These are phyloP conservation scores for Amazona finschi DNA, from an alignment of 2,797 vertebrate species.

Conservation along the genomic window DNA sequence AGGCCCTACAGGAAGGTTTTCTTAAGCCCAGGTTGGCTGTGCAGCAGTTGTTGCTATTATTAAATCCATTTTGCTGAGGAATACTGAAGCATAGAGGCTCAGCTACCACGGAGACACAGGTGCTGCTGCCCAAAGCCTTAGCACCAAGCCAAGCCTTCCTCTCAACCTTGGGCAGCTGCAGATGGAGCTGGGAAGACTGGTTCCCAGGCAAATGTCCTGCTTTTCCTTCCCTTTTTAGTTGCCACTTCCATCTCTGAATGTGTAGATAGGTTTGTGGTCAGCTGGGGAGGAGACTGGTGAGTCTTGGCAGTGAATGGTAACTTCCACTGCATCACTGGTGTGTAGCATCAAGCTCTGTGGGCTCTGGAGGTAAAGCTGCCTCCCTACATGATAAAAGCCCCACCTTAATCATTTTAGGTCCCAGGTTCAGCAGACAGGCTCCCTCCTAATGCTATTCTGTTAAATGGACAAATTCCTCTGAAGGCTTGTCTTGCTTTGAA, in stretches of 20 bases:
- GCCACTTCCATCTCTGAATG: neutral
- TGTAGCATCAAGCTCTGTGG: neutral
- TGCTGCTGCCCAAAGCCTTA: neutral
- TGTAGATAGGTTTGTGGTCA: neutral
- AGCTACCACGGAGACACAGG: neutral
- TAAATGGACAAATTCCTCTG: conserved; percentile 80
- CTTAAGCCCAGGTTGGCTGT: neutral
- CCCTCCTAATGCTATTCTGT: conserved; percentile 72
- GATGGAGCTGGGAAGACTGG: neutral
- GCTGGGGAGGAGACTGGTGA: neutral
- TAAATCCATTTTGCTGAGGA: neutral
- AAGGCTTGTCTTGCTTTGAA: conserved; percentile 77
- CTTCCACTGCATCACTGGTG: neutral
- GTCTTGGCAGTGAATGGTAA: conserved; percentile 6
- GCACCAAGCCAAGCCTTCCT: neutral
- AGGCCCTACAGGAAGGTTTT: neutral
- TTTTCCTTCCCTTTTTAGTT: neutral
- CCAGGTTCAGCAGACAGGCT: conserved; percentile 67
- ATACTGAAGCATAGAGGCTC: neutral
- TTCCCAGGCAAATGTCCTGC: neutral
- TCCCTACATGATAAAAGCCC: conserved; percentile 40
- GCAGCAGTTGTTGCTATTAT: neutral
- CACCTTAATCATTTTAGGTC: conserved; percentile 66
- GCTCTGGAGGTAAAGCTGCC: conserved; percentile 50
- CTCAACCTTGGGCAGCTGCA: neutral